These are phyloP conservation scores for Dipodomys stephensi DNA, from an alignment of 2,113 vertebrate species.

Conservation along the genomic window DNA sequence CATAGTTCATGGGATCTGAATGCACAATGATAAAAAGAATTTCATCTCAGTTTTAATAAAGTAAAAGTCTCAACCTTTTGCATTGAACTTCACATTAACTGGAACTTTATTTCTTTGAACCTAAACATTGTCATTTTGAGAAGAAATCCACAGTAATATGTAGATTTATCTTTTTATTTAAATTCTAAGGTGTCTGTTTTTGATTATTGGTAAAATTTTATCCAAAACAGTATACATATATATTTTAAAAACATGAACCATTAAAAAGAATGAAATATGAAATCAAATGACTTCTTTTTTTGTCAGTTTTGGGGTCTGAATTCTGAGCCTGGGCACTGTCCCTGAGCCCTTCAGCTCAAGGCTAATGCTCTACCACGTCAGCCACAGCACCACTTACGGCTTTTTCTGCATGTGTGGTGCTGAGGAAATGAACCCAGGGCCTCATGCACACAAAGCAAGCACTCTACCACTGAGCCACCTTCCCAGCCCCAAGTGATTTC, in stretches of 20 bases:
- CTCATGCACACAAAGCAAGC: too few relatives aligned
- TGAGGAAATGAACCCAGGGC: too few relatives aligned
- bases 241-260: constrained; percentile 73
- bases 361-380: too few relatives aligned
- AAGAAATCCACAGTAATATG: constrained; percentile 67
- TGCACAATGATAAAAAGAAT: constrained; percentile 73
- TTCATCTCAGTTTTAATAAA: constrained; percentile 72
- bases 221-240: constrained; percentile 66
- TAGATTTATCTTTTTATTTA: constrained; percentile 49
- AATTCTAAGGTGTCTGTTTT: constrained; percentile 49
- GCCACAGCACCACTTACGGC: too few relatives aligned
- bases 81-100: constrained; percentile 76
- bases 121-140: constrained; percentile 77
- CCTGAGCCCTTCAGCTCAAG: too few relatives aligned
- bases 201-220: constrained; percentile 73
- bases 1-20: constrained; percentile 74
- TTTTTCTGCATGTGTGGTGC: too few relatives aligned
- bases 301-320: too few relatives aligned
- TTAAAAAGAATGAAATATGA: constrained; percentile 66
- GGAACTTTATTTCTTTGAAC: constrained; percentile 80
- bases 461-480: too few relatives aligned
- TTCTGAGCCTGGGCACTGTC: too few relatives aligned
- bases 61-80: constrained; percentile 74
- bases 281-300: constrained; percentile 10
- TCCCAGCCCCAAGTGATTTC: constrained; percentile 35